Evolutionary conservation across 2,797 vertebrate species (phyloP).

Genomic region (Alectoris magna): DNA sequence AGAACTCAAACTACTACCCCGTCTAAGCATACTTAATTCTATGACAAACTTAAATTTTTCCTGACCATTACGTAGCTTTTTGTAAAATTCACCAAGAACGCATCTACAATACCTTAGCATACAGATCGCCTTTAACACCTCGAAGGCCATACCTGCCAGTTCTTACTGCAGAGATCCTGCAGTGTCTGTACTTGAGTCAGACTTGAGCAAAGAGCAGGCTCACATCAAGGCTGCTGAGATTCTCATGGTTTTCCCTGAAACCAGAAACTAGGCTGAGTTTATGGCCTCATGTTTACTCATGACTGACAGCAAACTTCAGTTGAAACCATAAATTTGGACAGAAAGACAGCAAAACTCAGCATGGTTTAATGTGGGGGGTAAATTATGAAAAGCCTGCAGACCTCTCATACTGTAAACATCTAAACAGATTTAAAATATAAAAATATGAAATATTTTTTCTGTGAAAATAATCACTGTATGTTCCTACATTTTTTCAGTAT

Average conservation of each 20-base stretch:
- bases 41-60: not conserved
- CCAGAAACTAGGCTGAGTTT: not conserved
- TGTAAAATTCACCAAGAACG: not conserved
- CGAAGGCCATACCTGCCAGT: not conserved
- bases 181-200: not conserved
- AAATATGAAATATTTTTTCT: not conserved
- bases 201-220: not conserved
- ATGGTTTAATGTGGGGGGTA: not conserved
- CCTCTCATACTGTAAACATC: not conserved
- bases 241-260: not conserved
- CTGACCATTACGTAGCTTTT: not conserved
- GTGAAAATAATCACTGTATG: not conserved
- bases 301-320: not conserved
- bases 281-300: not conserved
- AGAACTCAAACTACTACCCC: not conserved
- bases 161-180: not conserved
- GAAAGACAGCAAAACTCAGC: not conserved
- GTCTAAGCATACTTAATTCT: not conserved
- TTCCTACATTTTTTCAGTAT: not conserved
- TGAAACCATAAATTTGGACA: not conserved
- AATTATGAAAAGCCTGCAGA: not conserved
- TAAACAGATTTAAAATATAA: not conserved
- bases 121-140: rapidly evolving
- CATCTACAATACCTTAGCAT: not conserved
- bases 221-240: not conserved